Percentiles rank a stretch among this genome's conserved stretches.
phyloP scores from a whole-genome alignment of 2,888 invertebrate genomes.

The Meandrusa payeni region DNA sequence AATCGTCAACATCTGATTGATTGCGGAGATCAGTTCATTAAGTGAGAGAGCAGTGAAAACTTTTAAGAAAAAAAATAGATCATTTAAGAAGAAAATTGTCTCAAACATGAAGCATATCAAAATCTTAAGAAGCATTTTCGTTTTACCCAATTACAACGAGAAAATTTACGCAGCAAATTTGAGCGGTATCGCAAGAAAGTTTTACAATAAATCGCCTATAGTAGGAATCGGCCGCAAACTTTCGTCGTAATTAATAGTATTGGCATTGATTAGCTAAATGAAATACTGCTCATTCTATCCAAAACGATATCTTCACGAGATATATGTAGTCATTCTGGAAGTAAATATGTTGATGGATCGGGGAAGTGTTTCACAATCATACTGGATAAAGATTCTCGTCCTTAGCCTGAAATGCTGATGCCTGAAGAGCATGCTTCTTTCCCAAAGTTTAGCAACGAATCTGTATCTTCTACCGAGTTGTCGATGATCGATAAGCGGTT shows the following conservation, averaged over 20 bases:
- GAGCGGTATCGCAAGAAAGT: constrained; percentile 13
- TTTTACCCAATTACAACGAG: constrained; percentile 8
- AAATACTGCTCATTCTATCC: constrained; percentile 2
- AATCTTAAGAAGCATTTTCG: constrained; percentile 6
- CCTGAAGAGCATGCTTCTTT: too few relatives aligned
- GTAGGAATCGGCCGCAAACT: constrained; percentile 5
- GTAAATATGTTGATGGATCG: too few relatives aligned
- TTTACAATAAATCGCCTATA: constrained; percentile 11
- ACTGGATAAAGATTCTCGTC: too few relatives aligned
- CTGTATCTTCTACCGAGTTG: too few relatives aligned
- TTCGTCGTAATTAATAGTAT: constrained; percentile 9
- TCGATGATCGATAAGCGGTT: too few relatives aligned
- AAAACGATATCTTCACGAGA: neutral
- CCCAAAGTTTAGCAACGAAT: too few relatives aligned
- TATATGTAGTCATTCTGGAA: neutral
- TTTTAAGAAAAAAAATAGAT: neutral
- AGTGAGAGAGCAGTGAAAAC: too few relatives aligned
- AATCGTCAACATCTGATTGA: too few relatives aligned
- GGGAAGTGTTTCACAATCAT: too few relatives aligned
- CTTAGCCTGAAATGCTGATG: too few relatives aligned
- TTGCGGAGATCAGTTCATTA: too few relatives aligned
- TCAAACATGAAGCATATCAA: constrained; percentile 8
- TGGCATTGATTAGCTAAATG: constrained; percentile 2
- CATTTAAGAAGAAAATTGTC: constrained; percentile 5
- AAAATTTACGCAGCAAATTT: constrained; percentile 13